These are phyloP conservation scores for Phoenicopterus ruber DNA, from an alignment of 2,113 vertebrate genomes.

Conservation along the genomic window DNA sequence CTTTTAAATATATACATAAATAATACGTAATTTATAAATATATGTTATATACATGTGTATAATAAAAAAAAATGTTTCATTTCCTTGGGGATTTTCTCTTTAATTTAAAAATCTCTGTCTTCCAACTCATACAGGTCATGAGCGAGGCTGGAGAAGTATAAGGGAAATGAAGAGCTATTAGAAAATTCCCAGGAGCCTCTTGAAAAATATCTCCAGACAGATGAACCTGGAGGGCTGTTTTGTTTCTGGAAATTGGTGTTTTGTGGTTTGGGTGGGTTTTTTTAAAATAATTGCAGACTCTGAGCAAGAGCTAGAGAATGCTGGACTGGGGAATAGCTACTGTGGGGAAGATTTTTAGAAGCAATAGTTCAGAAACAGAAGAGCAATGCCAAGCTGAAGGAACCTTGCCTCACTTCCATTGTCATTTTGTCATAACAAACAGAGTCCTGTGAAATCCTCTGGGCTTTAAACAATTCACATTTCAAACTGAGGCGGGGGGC, in stretches of 20 bases:
- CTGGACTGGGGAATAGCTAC: not conserved
- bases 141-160: not conserved
- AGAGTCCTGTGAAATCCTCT: not conserved
- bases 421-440: not conserved
- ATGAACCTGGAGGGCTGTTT: not conserved
- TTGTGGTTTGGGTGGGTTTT: not conserved
- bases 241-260: not conserved
- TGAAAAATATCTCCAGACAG: not conserved
- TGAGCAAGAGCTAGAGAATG: not conserved
- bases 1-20: conserved; percentile 1
- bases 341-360: not conserved
- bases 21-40: not conserved
- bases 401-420: rapidly evolving
- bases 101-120: conserved; percentile 6
- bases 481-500: not conserved
- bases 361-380: not conserved
- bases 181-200: not conserved
- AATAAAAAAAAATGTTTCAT: not conserved
- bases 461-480: not conserved
- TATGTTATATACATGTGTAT: not conserved
- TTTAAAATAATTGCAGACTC: not conserved
- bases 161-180: not conserved
- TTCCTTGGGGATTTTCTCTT: not conserved
- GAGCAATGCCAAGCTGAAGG: not conserved
- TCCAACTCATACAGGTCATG: not conserved